Evolutionary conservation across 2,797 vertebrate species (phyloP), one percentile per base, ranked within the genome.

Genomic region (Dallia pectoralis): DNA sequence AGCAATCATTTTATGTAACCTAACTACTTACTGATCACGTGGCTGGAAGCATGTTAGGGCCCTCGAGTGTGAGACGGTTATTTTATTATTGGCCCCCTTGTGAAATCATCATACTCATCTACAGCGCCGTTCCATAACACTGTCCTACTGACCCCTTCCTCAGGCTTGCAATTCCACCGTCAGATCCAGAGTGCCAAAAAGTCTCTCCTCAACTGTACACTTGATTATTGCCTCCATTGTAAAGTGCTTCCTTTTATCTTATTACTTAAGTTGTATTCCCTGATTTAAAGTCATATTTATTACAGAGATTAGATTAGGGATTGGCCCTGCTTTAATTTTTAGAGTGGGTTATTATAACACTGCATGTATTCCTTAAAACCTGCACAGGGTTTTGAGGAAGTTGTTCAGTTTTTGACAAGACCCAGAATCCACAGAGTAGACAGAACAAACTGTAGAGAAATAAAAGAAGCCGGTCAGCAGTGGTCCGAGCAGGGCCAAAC

Each of bases 191-290:
- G 65, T 51, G 86, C 79, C 47, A 72, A 85, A 82, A 81, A 80
- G 74, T 72, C 40, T 74, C 73, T 64, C 77, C 62, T 77, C 2
- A 40, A 40, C 40, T 44, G 40, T 44, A 12, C 12, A 44, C 40
- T 44, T 14, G 14, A 40, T 77, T 70, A 68, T 78, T 73, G 72
- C 68, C 33, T 74, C 32, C 77, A 67, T 61, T 73, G 72, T 68
- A 70, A 65, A 74, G 76, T 82, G 70, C 81, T 77, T 81, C 48
- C 74, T 59, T 72, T 82, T 73, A 74, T 75, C 78, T 79, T 73
- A 74, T 83, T 76, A 79, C 81, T 69, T 68, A 62, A 79, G 73
- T 80, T 72, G 79, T 79, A 70, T 80, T 81, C 73, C 77, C 75
- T 72, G 74, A 82, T 79, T 70, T 77, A 44, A 44, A 44, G 14